Conservation (phyloP, 2,888 invertebrate genomes). For the Cerceris rybyensis region DNA sequence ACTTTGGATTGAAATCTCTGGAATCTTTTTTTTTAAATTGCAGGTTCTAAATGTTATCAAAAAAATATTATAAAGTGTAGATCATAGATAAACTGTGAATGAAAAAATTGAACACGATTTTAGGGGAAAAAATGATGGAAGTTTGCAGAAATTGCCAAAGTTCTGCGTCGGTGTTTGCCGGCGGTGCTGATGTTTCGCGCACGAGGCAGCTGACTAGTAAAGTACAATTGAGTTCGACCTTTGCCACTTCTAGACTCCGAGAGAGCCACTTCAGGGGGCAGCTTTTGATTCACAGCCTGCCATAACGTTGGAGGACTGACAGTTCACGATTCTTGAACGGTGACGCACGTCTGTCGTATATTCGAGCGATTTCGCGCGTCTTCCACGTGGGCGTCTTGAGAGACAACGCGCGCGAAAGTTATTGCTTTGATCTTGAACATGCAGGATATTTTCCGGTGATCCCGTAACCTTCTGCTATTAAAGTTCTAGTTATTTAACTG, state of each 20-base stretch:
- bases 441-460: no score
- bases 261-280: constrained; percentile 60
- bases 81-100: no score
- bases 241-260: constrained; percentile 56
- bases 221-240: constrained; percentile 69
- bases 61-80: no score
- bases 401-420: background rate
- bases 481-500: no score
- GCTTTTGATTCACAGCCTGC: constrained; percentile 67
- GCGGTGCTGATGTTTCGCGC: constrained; percentile 38
- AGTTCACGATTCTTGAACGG: constrained; percentile 47
- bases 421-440: background rate
- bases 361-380: background rate
- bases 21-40: no score
- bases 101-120: no score
- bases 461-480: no score
- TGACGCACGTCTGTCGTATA: constrained; percentile 8
- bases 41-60: no score
- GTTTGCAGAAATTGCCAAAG: constrained; percentile 5
- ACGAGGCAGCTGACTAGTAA: constrained; percentile 47
- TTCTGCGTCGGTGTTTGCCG: constrained; percentile 33
- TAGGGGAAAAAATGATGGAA: no score
- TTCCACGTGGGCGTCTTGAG: background rate
- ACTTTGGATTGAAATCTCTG: no score
- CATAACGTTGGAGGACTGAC: constrained; percentile 58